Conservation (phyloP, 2,797 vertebrate genomes). For the Limnodromus scolopaceus region DNA sequence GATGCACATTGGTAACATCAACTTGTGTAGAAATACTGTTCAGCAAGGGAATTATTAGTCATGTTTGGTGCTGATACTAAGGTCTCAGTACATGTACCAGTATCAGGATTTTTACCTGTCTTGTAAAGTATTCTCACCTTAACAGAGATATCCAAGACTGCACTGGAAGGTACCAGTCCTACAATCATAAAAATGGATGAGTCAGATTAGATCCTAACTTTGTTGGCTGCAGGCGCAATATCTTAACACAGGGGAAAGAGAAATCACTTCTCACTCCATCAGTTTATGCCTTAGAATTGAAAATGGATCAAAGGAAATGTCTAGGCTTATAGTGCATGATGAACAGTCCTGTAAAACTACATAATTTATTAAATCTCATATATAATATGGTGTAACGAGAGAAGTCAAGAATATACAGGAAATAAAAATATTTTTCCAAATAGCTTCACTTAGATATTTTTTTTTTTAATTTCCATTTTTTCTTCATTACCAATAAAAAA, state of each 20-base stretch:
- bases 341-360: not conserved
- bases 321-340: not conserved
- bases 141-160: not conserved
- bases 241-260: not conserved
- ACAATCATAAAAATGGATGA: not conserved
- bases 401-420: not conserved
- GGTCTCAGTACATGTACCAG: not conserved
- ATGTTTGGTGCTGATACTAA: not conserved
- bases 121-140: not conserved
- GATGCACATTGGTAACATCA: not conserved
- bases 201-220: not conserved
- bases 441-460: not conserved
- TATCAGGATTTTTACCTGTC: not conserved
- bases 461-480: not conserved
- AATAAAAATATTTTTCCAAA: not conserved
- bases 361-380: not conserved
- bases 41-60: not conserved
- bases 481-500: not conserved
- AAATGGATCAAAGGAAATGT: not conserved
- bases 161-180: not conserved
- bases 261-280: not conserved
- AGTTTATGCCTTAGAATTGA: not conserved
- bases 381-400: not conserved
- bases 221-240: not conserved
- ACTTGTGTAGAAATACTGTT: not conserved